Evolutionary conservation across 2,797 vertebrate genomes (phyloP).

Genomic region (Acanthopagrus latus): DNA sequence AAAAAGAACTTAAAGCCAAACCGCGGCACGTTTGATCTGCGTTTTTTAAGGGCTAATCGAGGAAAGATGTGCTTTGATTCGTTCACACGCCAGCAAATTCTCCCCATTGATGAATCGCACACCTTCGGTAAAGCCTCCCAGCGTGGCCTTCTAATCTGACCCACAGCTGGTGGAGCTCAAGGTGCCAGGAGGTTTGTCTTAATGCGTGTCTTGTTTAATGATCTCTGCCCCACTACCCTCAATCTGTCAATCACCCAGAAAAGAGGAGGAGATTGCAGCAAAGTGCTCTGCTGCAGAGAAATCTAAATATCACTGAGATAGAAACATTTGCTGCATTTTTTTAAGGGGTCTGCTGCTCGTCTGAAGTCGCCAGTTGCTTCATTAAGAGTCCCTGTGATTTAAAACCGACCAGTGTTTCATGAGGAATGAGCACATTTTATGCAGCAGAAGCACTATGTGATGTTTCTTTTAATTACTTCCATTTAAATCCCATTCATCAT

Average conservation of each 20-base stretch:
- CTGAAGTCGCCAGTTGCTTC: too few species aligned
- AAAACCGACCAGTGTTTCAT: too few species aligned
- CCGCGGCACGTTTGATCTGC: slow-evolving; percentile 9
- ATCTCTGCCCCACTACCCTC: slow-evolving; percentile 76
- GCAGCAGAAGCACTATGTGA: neutral
- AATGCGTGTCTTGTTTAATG: slow-evolving; percentile 54
- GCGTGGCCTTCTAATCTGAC: slow-evolving; percentile 59
- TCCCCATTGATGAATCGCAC: slow-evolving; percentile 59
- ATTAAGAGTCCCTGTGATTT: too few species aligned
- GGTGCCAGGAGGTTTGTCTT: slow-evolving; percentile 56
- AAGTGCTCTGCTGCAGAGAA: neutral
- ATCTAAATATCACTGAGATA: neutral
- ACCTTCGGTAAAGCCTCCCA: slow-evolving; percentile 41
- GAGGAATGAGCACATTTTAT: neutral
- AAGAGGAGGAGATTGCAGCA: neutral
- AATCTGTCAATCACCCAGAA: slow-evolving; percentile 73
- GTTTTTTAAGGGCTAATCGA: slow-evolving; percentile 21
- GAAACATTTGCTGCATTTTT: too few species aligned
- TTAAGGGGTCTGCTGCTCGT: too few species aligned
- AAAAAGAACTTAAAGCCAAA: slow-evolving; percentile 5
- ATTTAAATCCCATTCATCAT: neutral
- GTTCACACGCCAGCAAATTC: neutral
- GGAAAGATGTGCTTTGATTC: slow-evolving; percentile 16
- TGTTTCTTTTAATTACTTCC: neutral
- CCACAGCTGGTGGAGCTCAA: slow-evolving; percentile 65